A percentile compares a stretch with the other conserved stretches of the same genome.
phyloP scores from a whole-genome alignment of 2,113 vertebrate species.

The Enhydra lutris region DNA sequence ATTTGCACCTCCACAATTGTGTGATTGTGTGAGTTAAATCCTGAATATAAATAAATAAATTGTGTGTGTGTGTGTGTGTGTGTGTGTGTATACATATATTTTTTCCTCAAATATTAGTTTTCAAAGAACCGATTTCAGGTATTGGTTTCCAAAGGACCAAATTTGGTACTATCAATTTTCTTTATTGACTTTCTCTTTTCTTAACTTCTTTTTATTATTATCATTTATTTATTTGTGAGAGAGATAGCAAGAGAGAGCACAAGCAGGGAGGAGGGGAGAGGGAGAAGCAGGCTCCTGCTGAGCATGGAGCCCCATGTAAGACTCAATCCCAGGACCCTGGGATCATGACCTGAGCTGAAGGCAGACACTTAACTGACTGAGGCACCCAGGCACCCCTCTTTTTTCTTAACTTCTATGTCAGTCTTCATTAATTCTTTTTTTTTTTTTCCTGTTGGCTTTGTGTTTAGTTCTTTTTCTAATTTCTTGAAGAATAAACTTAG shows the following conservation, averaged over 20 bases:
- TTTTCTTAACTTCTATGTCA: not conserved
- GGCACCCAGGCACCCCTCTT: not conserved
- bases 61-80: not conserved
- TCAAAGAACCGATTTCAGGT: not conserved
- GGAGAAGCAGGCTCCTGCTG: too few relatives aligned
- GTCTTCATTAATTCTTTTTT: not conserved
- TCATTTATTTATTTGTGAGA: not conserved
- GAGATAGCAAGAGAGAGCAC: not conserved
- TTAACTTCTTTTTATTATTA: not conserved
- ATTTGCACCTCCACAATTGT: not conserved
- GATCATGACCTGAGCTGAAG: not conserved
- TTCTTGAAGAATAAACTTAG: not conserved
- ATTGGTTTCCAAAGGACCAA: not conserved
- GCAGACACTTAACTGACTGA: not conserved
- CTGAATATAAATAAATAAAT: not conserved
- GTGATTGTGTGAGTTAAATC: not conserved
- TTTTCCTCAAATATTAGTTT: not conserved
- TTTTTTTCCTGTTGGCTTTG: not conserved
- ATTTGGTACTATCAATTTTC: not conserved
- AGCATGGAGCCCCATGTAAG: too few relatives aligned
- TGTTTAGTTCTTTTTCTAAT: not conserved
- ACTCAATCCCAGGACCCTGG: too few relatives aligned
- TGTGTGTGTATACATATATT: not conserved
- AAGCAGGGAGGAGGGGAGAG: not conserved
- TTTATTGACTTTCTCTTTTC: not conserved